Base-by-base conservation (phyloP, 1,140 invertebrate genomes). In the Drosophila sulfurigaster region DNA sequence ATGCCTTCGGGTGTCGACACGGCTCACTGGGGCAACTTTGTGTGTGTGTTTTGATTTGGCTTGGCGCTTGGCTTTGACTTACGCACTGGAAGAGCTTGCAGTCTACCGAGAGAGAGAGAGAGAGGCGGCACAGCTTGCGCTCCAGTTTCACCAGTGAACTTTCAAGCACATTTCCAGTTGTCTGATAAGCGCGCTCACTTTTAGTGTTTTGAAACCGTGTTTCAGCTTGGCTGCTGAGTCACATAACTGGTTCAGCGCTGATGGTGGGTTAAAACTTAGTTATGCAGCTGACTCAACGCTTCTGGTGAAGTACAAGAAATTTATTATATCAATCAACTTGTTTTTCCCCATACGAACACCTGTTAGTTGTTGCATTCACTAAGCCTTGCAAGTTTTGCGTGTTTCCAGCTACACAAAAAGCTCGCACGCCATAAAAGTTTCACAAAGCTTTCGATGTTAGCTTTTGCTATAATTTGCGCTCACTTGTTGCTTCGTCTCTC, bases 41-140 rank as follows among this genome's bases (percentile, higher is more conserved):
- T 25, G 20, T 25, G 3, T 25, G 35, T 45, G n/a, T 25, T 49
- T 65, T 64, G 57, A 69, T 54, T 45, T 60, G 49, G 56, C 58
- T 68, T 74, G 58, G 72, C 20, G 20, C 20, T 25, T 25, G 20
- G 20, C 20, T 25, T 25, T 25, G 20, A 25, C 54, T 72, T 54
- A 48, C 38, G 68, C 79, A 71, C 56, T 72, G 67, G 46, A 78
- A 70, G 59, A 86, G 82, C 82, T 85, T 81, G 38, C 41, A 64
- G 3, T 48, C 32, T 57, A 3, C 41, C 6, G 45, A 60, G 54
- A 20, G 28, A 54, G 11, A 15, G 56, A 5, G 20, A 35, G 58
- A 16, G 5, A 30, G 32, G 20, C 3, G 32, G 28, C 32, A 25
- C 20, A 75, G 46, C 73, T 78, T 79, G 73, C 76, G 56, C 73